phyloP scores from a whole-genome alignment of 30 jellyfish, hydroid and myxozoan species.

The Chironex yamaguchii region DNA sequence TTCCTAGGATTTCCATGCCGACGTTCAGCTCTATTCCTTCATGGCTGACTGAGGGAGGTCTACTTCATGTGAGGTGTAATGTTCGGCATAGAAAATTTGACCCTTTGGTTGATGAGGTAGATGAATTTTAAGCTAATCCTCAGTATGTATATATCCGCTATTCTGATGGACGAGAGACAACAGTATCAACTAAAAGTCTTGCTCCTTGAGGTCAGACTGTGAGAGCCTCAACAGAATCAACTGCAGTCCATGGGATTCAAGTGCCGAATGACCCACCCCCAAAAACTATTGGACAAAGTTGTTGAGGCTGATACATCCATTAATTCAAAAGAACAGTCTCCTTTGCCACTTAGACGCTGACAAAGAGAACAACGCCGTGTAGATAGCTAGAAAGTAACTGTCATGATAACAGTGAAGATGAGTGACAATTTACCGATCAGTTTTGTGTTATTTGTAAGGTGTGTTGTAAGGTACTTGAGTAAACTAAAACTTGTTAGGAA shows the following conservation, averaged over 20 bases:
- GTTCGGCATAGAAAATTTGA: not conserved
- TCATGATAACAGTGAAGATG: not conserved
- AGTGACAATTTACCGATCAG: not conserved
- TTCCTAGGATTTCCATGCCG: no score
- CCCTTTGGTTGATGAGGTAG: not conserved
- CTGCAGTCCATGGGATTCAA: no score
- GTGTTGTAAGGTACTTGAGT: no score
- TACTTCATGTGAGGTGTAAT: not conserved
- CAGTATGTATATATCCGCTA: not conserved
- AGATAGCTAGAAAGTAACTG: conserved; percentile 12
- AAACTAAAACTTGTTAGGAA: no score
- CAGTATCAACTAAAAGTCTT: not conserved
- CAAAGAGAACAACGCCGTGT: conserved; percentile 18
- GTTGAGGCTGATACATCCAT: not conserved
- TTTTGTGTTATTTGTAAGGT: conserved; percentile 22
- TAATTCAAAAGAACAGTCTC: conserved; percentile 37
- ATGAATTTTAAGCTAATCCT: not conserved
- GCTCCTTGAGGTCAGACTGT: no score
- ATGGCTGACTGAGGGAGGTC: not conserved
- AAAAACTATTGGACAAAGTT: conserved; percentile 8
- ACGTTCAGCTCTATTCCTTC: not conserved
- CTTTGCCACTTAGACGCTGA: conserved; percentile 21
- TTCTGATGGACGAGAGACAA: not conserved
- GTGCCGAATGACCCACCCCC: no score
- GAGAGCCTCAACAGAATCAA: no score